Conservation (phyloP, 30 jellyfish, hydroid and myxozoan genomes). For the Hydractinia echinata region DNA sequence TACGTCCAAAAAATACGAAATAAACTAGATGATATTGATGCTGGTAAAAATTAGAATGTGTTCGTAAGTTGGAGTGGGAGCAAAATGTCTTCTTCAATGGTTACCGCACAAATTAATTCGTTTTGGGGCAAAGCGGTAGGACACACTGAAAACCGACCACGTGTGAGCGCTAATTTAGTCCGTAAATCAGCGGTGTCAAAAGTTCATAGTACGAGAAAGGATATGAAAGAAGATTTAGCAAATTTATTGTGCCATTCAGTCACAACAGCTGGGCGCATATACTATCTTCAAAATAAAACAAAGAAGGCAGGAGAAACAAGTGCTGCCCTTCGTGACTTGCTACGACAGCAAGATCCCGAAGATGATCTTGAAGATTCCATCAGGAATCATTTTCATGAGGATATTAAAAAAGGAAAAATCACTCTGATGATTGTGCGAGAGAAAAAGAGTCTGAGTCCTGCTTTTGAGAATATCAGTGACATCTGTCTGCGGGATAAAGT, state of each 20-base stretch:
- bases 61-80: slow-evolving; percentile 34
- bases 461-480: not conserved
- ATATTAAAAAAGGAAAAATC: slow-evolving; percentile 4
- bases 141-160: slow-evolving; percentile 9
- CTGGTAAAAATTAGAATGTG: not conserved
- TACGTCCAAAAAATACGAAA: slow-evolving; percentile 9
- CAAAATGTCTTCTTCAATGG: slow-evolving; percentile 20
- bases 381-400: not conserved
- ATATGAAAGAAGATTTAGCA: slow-evolving; percentile 16
- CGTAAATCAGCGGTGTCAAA: slow-evolving; percentile 25
- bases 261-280: not conserved
- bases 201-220: not conserved
- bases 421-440: slow-evolving; percentile 9
- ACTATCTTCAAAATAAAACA: not conserved
- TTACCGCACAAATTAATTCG: slow-evolving; percentile 11
- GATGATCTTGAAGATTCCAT: slow-evolving; percentile 1
- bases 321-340: not conserved
- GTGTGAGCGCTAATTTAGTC: slow-evolving; percentile 10
- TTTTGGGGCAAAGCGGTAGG: slow-evolving; percentile 34
- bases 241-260: not conserved
- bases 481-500: not conserved
- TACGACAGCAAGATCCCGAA: not conserved
- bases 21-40: slow-evolving; percentile 2
- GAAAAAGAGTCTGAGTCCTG: not conserved
- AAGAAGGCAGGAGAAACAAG: slow-evolving; percentile 14